Evolutionary conservation across 2,888 invertebrate species (phyloP), one percentile per base, ranked within the genome.

Genomic region (Plusia festucae): DNA sequence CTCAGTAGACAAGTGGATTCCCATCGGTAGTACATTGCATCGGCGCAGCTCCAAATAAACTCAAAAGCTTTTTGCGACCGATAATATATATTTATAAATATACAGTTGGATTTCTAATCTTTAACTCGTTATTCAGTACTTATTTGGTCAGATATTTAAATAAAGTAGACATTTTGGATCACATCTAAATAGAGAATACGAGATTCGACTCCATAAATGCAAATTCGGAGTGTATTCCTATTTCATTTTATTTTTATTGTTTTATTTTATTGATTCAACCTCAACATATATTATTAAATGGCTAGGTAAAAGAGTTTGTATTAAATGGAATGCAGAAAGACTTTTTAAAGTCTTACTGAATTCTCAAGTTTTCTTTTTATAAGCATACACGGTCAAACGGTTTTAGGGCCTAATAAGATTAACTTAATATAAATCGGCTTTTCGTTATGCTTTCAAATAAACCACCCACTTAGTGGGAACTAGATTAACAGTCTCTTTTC

Each of bases 351-450:
- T n/a, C n/a, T n/a, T 40, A 0, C 40, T n/a, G n/a, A 15, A 40
- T n/a, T 40, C 40, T n/a, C n/a, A n/a, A 40, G 40, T n/a, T n/a
- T 40, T 0, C 40, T 40, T 40, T 24, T 40, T n/a, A 40, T n/a
- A 40, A 40, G 15, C 34, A 34, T 15, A 34, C 34, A 34, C n/a
- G 40, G 40, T 40, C 40, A 40, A 40, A 40, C 40, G n/a, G 40
- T 40, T 40, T 5, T n/a, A n/a, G n/a, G 7, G n/a, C n/a, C 40
- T n/a, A 40, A 40, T 40, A 40, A 40, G n/a, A 40, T 40, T 40
- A 40, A 40, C 40, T 40, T 40, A 40, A 40, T n/a, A n/a, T 40
- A 40, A 40, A 40, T 40, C 40, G 40, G 40, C n/a, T 40, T 40
- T 15, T 40, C 40, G 40, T 27, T 7, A 27, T n/a, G n/a, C 6